Base-by-base conservation (phyloP, 2,888 invertebrate species). In the Axea sp. region DNA sequence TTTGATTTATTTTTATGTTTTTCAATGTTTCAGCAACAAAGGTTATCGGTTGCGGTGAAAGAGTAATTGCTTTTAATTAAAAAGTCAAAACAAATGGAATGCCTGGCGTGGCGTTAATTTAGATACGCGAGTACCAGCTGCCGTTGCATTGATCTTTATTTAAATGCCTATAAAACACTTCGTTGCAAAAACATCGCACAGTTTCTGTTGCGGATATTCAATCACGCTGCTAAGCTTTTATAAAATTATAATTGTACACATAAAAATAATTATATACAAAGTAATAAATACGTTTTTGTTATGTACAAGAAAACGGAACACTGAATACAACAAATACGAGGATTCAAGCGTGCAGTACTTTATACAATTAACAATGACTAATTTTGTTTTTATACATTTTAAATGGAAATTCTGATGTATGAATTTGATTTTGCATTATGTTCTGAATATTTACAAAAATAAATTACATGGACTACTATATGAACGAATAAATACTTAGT, bases 331-430 rank as follows among this genome's bases (percentile, higher is more conserved):
- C 76, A 47, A 68, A 45, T 64, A 75, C 75, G 76, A 78, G 74
- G 71, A 80, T 75, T 69, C 78, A 79, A 78, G 77, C 80, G 80
- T 82, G 81, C 80, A 78, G 69, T 75, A 43, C 68, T 74, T 62
- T 33, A 55, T 60, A 41, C 39, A 67, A 17, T 47, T 24, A 59
- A 31, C 6, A 1, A 14, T 37, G 14, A 35, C 64, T 59, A 41
- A 39, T 49, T 59, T 26, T 28, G 35, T 3, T 24, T 24, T 24
- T n/a, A n/a, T n/a, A n/a, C n/a, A n/a, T n/a, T n/a, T n/a, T n/a
- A n/a, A n/a, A n/a, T n/a, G n/a, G n/a, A n/a, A n/a, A n/a, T n/a
- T n/a, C n/a, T n/a, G n/a, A n/a, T n/a, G n/a, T n/a, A n/a, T n/a
- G n/a, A n/a, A n/a, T n/a, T n/a, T n/a, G n/a, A 31, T 31, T 35